Evolutionary conservation across 2,888 invertebrate species (phyloP).

Genomic region (Andrena fulva): DNA sequence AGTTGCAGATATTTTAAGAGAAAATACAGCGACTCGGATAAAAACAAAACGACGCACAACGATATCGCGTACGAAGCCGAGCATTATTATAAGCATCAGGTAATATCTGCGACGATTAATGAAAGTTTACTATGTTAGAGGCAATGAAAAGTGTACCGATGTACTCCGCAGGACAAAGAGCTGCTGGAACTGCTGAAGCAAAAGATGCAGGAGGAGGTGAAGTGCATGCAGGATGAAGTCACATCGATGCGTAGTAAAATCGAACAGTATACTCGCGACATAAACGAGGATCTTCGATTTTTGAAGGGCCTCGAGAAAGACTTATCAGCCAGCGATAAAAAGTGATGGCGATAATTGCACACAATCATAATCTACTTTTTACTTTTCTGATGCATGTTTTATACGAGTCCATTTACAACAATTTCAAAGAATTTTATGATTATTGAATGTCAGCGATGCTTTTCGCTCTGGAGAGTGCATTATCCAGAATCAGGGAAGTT

Average conservation of each 20-base stretch:
- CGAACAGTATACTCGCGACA: constrained; percentile 75
- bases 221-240: constrained; percentile 74
- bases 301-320: constrained; percentile 74
- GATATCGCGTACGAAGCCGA: constrained; percentile 73
- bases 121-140: not conserved
- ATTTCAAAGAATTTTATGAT: constrained; percentile 1
- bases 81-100: constrained; percentile 75
- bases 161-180: constrained; percentile 68
- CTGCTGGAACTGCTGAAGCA: constrained; percentile 71
- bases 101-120: constrained; percentile 34
- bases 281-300: constrained; percentile 76
- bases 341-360: constrained; percentile 21
- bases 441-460: not conserved
- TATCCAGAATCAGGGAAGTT: not conserved
- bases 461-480: not conserved
- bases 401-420: not conserved
- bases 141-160: not conserved
- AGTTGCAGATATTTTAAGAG: constrained; percentile 52
- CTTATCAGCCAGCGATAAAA: constrained; percentile 60
- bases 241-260: constrained; percentile 73
- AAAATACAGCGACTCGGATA: constrained; percentile 59
- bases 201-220: constrained; percentile 75
- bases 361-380: not conserved
- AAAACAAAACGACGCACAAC: constrained; percentile 46
- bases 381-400: not conserved